A percentile compares a stretch with the other conserved stretches of the same genome.
phyloP scores from a whole-genome alignment of 2,113 vertebrate species.

The Melanerpes formicivorus region DNA sequence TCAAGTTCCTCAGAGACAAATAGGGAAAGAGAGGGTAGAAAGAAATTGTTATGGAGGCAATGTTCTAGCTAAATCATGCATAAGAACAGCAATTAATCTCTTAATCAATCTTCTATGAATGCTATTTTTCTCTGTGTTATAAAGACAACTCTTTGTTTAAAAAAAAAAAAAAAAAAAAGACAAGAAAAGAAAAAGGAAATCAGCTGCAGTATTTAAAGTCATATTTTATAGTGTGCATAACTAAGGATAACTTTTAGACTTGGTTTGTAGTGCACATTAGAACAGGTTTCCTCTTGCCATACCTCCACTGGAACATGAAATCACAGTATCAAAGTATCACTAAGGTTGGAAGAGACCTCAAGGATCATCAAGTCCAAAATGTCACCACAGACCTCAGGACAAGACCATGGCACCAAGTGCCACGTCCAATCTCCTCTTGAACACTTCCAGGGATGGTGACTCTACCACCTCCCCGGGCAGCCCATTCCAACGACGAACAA shows the following conservation, averaged over 20 bases:
- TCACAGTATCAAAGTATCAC: no score
- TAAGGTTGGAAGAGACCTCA: no score
- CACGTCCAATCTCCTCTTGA: no score
- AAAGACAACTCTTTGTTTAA: not conserved
- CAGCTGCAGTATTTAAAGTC: not conserved
- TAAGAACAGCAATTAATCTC: not conserved
- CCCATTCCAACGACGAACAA: no score
- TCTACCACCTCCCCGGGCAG: no score
- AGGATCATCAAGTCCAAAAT: no score
- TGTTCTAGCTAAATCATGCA: not conserved
- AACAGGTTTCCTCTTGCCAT: not conserved
- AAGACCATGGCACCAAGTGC: no score
- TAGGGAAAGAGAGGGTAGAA: not conserved
- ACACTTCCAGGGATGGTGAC: no score
- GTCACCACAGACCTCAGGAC: no score
- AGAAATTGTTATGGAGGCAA: not conserved
- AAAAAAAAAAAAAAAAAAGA: no score
- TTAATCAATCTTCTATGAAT: not conserved
- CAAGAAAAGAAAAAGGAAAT: no score
- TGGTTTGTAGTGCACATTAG: not conserved
- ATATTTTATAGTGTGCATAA: not conserved
- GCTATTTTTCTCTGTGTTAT: not conserved
- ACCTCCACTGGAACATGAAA: not conserved
- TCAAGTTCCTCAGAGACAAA: no score
- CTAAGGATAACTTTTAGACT: not conserved